A percentile compares a stretch with the other conserved stretches of the same genome.
Conservation (phyloP, 1,140 invertebrate genomes). For the Hypsibius dujardini region DNA sequence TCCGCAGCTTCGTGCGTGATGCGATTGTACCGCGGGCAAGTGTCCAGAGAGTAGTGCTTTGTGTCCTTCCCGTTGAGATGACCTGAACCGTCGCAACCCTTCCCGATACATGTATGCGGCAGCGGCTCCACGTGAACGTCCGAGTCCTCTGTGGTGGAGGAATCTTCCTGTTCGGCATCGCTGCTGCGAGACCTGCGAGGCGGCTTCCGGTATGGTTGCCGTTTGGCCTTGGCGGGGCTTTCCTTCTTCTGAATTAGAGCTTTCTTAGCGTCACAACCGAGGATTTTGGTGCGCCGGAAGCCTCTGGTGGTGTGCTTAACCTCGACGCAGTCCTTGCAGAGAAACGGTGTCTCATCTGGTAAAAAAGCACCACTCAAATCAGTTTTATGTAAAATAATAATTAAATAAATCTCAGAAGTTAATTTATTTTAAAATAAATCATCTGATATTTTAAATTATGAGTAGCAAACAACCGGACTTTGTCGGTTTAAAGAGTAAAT, state of each 20-base stretch:
- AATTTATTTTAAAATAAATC: no score
- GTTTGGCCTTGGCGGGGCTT: neutral
- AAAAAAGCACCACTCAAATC: neutral
- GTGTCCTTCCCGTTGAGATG: neutral
- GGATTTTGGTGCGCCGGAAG: conserved; percentile 5
- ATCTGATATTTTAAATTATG: no score
- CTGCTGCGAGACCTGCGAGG: neutral
- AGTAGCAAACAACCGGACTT: no score
- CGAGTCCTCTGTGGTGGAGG: neutral
- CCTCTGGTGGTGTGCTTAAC: conserved; percentile 5
- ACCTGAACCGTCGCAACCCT: neutral
- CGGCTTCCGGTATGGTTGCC: neutral
- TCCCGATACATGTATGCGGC: neutral
- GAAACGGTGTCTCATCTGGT: conserved; percentile 14
- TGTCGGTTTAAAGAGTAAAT: no score
- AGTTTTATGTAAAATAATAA: neutral
- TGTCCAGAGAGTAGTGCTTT: neutral
- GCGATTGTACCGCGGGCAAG: neutral
- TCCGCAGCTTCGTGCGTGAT: neutral
- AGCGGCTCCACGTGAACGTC: neutral
- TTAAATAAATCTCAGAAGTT: no score
- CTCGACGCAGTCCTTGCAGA: conserved; percentile 15
- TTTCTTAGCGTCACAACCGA: neutral
- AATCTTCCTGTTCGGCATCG: neutral
- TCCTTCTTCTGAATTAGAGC: neutral